Conservation (phyloP, 1,140 invertebrate genomes). For the Drosophila bifasciata region DNA sequence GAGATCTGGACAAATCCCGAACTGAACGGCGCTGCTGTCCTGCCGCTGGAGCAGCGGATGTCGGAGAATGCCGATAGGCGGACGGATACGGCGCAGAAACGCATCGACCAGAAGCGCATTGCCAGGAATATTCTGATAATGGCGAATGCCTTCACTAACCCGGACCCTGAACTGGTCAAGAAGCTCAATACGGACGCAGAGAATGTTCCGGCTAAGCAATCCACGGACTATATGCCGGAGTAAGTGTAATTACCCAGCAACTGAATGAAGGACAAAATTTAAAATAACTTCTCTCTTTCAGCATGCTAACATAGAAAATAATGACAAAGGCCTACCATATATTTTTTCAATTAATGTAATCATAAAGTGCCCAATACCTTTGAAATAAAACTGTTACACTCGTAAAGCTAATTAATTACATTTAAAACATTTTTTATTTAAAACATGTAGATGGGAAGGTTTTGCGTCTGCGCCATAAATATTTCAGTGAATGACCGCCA, state of each 20-base stretch:
- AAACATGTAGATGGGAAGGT: neutral
- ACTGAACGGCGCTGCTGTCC: constrained; percentile 4
- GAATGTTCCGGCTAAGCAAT: constrained; percentile 18
- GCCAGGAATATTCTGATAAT: constrained; percentile 75
- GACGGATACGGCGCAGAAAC: constrained; percentile 69
- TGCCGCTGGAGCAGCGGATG: constrained; percentile 69
- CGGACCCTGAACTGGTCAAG: constrained; percentile 32
- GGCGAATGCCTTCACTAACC: constrained; percentile 71
- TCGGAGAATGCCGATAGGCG: constrained; percentile 71
- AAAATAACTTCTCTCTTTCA: constrained; percentile 8
- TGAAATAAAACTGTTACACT: neutral
- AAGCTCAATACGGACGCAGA: constrained; percentile 10
- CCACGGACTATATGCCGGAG: constrained; percentile 62
- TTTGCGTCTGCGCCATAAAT: neutral
- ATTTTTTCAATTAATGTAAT: constrained; percentile 67
- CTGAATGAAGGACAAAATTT: no score
- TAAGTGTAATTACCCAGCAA: constrained; percentile 27
- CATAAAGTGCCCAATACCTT: constrained; percentile 12
- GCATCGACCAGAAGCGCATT: constrained; percentile 75
- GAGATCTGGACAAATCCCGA: constrained; percentile 90
- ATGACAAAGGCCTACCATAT: no score
- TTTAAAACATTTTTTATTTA: no score
- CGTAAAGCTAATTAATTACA: neutral
- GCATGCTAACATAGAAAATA: constrained; percentile 68
- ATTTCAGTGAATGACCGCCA: no score